Evolutionary conservation across 2,797 vertebrate genomes (phyloP).

Genomic region (Agapornis canus): DNA sequence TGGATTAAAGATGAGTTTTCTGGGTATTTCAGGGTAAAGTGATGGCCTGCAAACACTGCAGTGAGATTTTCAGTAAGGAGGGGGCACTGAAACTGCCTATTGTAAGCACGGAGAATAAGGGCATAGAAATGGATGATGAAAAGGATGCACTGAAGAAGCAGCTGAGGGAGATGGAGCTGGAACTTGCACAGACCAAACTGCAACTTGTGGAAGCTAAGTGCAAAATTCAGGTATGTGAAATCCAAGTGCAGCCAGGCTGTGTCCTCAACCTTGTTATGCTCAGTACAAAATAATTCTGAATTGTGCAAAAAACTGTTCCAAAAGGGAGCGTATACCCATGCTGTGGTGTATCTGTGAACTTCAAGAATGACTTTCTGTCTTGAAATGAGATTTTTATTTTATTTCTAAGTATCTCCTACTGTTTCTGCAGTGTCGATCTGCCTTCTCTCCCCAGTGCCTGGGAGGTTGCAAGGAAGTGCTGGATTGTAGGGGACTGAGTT

Average conservation of each 20-base stretch:
- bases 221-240: slow-evolving; percentile 90
- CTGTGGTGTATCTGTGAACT: neutral
- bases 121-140: slow-evolving; percentile 86
- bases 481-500: neutral
- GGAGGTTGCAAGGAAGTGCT: neutral
- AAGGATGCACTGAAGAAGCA: slow-evolving; percentile 93
- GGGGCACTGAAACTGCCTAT: slow-evolving; percentile 83
- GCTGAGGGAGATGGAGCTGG: slow-evolving; percentile 94
- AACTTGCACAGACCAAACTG: slow-evolving; percentile 97
- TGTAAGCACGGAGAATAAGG: slow-evolving; percentile 73
- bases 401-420: neutral
- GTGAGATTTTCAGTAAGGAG: slow-evolving; percentile 91
- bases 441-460: neutral
- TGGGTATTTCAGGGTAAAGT: slow-evolving; percentile 86
- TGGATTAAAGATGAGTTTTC: neutral
- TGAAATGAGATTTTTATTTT: neutral
- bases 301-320: neutral
- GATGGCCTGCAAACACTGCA: slow-evolving; percentile 92
- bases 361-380: neutral
- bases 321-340: neutral
- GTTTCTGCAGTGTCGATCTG: neutral
- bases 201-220: slow-evolving; percentile 99
- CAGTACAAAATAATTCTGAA: neutral
- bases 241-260: neutral
- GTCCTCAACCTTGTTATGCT: neutral